These are phyloP conservation scores for Todiramphus chloris DNA, from an alignment of 2,113 vertebrate genomes.

Conservation along the genomic window DNA sequence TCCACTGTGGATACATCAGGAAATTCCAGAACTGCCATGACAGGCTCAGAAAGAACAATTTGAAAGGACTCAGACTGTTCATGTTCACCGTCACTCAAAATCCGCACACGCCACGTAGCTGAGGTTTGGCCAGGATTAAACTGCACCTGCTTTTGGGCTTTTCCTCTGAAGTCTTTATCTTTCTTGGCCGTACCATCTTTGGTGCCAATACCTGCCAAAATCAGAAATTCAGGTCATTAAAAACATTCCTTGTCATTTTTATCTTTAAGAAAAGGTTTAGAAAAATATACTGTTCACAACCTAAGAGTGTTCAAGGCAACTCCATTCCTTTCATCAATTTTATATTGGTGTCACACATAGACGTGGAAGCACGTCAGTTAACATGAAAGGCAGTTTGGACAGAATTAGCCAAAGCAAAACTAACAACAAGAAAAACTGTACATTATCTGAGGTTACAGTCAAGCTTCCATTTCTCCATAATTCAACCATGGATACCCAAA, in stretches of 20 bases:
- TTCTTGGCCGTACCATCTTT: constrained; percentile 85
- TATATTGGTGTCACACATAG: not conserved
- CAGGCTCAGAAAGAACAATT: constrained; percentile 88
- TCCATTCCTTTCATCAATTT: not conserved
- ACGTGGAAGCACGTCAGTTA: not conserved
- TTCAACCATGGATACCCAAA: not conserved
- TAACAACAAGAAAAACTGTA: not conserved
- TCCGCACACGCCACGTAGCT: constrained; percentile 84
- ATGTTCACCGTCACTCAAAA: constrained; percentile 83
- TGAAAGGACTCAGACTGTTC: constrained; percentile 90
- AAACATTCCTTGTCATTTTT: not conserved
- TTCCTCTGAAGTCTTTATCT: constrained; percentile 89
- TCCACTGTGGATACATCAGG: constrained; percentile 84
- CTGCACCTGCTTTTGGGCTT: constrained; percentile 91
- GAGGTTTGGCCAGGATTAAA: constrained; percentile 92
- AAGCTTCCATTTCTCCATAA: not conserved
- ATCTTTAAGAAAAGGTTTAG: not conserved
- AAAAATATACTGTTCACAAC: not conserved
- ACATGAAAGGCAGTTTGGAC: not conserved
- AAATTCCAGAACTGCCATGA: constrained; percentile 88
- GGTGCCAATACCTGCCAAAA: constrained; percentile 85
- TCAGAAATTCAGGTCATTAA: not conserved
- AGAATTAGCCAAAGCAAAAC: not conserved
- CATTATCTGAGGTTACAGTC: not conserved
- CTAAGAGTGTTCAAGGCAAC: not conserved